Conservation (phyloP, 2,888 invertebrate genomes). For the Caprella mutica region DNA sequence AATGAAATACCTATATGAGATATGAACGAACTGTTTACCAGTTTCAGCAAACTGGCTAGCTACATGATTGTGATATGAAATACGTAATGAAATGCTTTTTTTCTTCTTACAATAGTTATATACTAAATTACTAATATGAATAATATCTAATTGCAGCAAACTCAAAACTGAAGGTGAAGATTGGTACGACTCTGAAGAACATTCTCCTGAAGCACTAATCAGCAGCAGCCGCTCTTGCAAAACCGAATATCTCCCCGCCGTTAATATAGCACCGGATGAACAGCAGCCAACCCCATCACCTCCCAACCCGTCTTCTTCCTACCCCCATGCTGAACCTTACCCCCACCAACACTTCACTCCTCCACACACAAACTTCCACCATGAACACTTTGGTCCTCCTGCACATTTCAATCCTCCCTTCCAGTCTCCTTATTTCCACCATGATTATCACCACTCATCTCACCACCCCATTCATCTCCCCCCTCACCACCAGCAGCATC, state of each 20-base stretch:
- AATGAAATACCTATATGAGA: no score
- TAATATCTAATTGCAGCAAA: slow-evolving; percentile 2
- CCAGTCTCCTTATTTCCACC: slow-evolving; percentile 3
- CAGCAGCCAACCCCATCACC: neutral
- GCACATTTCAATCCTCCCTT: neutral
- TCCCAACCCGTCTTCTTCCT: neutral
- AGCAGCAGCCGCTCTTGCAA: slow-evolving; percentile 7
- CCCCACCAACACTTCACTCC: neutral
- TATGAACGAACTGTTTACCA: no score
- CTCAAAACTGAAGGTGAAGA: slow-evolving; percentile 10
- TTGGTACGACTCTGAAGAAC: slow-evolving; percentile 9
- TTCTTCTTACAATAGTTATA: no score
- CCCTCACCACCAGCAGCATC: neutral
- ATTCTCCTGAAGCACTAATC: slow-evolving; percentile 2
- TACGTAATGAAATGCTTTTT: no score
- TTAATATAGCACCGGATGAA: neutral
- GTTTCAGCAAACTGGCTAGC: no score
- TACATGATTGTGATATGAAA: no score
- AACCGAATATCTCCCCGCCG: neutral
- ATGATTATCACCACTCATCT: slow-evolving; percentile 1
- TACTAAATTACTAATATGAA: no score
- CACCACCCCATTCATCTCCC: neutral
- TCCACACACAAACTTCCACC: no score
- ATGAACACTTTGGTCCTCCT: neutral
- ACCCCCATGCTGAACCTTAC: neutral